A percentile compares a stretch with the other conserved stretches of the same genome.
Conservation (phyloP, 2,888 invertebrate species). For the Chrysomela aeneicollis region DNA sequence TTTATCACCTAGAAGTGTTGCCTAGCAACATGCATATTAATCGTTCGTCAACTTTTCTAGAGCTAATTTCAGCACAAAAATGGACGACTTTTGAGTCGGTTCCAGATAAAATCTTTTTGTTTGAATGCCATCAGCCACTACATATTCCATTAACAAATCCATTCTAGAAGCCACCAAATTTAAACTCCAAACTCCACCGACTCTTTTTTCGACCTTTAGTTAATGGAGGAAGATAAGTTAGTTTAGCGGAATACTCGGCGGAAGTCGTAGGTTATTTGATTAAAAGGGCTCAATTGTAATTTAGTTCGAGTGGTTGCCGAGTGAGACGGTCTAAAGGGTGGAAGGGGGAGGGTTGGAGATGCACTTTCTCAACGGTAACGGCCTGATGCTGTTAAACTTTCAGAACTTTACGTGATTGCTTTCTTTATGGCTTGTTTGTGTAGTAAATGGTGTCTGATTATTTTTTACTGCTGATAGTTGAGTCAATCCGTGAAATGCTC, state of each 20-base stretch:
- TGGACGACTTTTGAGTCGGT: too few relatives aligned
- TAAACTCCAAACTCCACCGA: neutral
- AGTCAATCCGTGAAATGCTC: neutral
- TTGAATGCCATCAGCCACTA: neutral
- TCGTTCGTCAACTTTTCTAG: too few relatives aligned
- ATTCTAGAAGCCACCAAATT: neutral
- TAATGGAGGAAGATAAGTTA: neutral
- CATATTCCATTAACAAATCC: neutral
- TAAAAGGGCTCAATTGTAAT: conserved; percentile 27
- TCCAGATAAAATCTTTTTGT: neutral
- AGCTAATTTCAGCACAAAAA: too few relatives aligned
- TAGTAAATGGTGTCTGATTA: conserved; percentile 4
- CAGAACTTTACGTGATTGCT: conserved; percentile 21
- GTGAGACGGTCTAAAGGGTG: neutral
- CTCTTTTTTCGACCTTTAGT: neutral
- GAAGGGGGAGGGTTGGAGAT: neutral
- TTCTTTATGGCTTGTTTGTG: conserved; percentile 17
- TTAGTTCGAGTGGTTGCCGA: conserved; percentile 18
- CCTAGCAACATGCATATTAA: too few relatives aligned
- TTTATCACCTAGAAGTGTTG: too few relatives aligned
- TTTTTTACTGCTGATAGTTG: neutral
- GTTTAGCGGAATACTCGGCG: neutral
- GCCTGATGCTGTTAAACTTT: conserved; percentile 17
- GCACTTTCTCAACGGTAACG: conserved; percentile 16
- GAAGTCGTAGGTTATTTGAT: conserved; percentile 19